A percentile compares a stretch with the other conserved stretches of the same genome.
These are phyloP conservation scores for Galeruca laticollis DNA, from an alignment of 2,888 invertebrate species.

Conservation along the genomic window DNA sequence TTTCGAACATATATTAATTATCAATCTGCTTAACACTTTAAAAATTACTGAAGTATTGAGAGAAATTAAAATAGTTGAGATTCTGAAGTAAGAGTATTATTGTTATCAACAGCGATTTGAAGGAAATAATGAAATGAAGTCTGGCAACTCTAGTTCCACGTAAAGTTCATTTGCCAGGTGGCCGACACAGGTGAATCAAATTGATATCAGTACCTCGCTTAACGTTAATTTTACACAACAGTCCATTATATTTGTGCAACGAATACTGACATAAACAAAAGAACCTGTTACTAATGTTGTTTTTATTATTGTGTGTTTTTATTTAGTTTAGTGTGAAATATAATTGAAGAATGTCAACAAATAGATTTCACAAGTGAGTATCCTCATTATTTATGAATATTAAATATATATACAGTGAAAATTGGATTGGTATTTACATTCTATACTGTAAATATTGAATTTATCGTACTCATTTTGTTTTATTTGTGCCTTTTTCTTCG, in stretches of 20 bases:
- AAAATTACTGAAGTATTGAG: too few relatives aligned
- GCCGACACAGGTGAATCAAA: conserved; percentile 56
- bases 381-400: not conserved
- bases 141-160: conserved; percentile 36
- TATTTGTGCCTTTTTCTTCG: too few relatives aligned
- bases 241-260: conserved; percentile 34
- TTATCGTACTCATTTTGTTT: too few relatives aligned
- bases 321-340: conserved; percentile 11
- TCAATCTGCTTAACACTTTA: too few relatives aligned
- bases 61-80: too few relatives aligned
- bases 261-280: conserved; percentile 34
- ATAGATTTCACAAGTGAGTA: conserved; percentile 75
- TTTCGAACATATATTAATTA: too few relatives aligned
- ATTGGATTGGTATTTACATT: not conserved
- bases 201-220: conserved; percentile 41
- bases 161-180: conserved; percentile 58
- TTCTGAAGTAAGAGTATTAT: too few relatives aligned
- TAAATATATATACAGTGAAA: not conserved
- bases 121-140: not conserved
- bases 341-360: conserved; percentile 68
- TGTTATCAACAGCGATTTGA: too few relatives aligned
- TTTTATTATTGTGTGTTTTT: conserved; percentile 10
- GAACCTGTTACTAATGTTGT: conserved; percentile 1
- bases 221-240: conserved; percentile 34
- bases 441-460: too few relatives aligned